Percentiles rank a stretch among this genome's conserved stretches.
Evolutionary conservation across 2,888 invertebrate species (phyloP).

Genomic region (Electrophaes corylata): DNA sequence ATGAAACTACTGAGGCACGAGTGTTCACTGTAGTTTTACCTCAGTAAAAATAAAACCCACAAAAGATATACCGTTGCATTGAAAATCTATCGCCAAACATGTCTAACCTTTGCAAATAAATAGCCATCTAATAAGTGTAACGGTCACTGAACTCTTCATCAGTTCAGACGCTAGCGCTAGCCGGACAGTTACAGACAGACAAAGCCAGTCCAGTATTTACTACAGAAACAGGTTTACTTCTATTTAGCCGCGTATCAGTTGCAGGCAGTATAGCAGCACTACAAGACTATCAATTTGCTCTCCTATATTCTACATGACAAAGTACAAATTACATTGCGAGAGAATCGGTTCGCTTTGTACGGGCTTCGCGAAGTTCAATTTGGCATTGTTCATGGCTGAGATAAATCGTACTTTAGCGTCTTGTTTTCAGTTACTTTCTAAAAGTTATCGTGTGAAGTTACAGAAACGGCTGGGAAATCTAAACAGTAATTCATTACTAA

Average conservation of each 20-base stretch:
- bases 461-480: conserved; percentile 2
- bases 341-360: conserved; percentile 5
- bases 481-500: too few species aligned
- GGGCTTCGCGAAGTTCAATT: conserved; percentile 9
- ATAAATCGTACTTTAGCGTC: conserved; percentile 12
- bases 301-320: not conserved
- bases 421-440: conserved; percentile 24
- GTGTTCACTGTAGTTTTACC: not conserved
- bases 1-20: not conserved
- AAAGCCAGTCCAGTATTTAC: conserved; percentile 26
- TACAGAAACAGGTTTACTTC: conserved; percentile 19
- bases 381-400: conserved; percentile 24
- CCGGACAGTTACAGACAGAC: conserved; percentile 37
- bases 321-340: conserved; percentile 15
- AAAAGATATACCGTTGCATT: conserved; percentile 5
- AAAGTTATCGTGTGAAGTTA: not conserved
- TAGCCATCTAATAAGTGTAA: conserved; percentile 35
- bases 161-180: conserved; percentile 27
- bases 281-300: conserved; percentile 13
- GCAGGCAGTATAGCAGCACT: not conserved
- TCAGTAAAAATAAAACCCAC: not conserved
- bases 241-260: conserved; percentile 30
- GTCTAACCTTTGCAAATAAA: conserved; percentile 26
- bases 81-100: conserved; percentile 20
- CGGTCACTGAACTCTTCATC: conserved; percentile 43